phyloP scores from a whole-genome alignment of 2,113 vertebrate species.

The Tetrao urogallus region DNA sequence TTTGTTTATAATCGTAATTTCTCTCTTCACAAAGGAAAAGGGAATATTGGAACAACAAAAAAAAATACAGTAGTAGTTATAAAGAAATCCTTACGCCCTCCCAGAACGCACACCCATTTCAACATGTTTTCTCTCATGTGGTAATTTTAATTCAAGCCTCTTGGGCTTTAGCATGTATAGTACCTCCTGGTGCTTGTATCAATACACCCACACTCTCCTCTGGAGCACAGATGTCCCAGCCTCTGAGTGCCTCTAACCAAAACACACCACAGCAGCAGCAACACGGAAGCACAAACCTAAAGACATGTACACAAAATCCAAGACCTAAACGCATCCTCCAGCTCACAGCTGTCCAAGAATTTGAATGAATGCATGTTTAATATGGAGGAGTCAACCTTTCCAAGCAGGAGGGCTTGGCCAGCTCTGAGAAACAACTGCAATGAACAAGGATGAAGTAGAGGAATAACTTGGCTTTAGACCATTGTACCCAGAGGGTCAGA shows the following conservation, averaged over 20 bases:
- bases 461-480: not conserved
- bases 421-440: not conserved
- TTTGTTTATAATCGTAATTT: not conserved
- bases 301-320: not conserved
- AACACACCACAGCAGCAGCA: not conserved
- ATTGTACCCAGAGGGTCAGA: not conserved
- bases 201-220: slow-evolving; percentile 26
- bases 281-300: not conserved
- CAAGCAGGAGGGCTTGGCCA: not conserved
- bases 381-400: not conserved
- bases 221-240: not conserved
- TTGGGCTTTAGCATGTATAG: not conserved
- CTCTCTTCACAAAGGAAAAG: not conserved
- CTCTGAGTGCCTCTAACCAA: not conserved
- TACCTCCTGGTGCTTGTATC: slow-evolving; percentile 9
- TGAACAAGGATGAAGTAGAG: not conserved
- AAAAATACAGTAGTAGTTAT: not conserved
- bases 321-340: not conserved
- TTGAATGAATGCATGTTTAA: not conserved
- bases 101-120: not conserved
- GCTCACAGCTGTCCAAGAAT: not conserved
- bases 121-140: not conserved
- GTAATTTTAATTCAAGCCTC: slow-evolving; percentile 4
- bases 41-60: not conserved
- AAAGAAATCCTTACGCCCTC: not conserved